Evolutionary conservation across 2,888 invertebrate genomes (phyloP).

Genomic region (Caradrina kadenii): DNA sequence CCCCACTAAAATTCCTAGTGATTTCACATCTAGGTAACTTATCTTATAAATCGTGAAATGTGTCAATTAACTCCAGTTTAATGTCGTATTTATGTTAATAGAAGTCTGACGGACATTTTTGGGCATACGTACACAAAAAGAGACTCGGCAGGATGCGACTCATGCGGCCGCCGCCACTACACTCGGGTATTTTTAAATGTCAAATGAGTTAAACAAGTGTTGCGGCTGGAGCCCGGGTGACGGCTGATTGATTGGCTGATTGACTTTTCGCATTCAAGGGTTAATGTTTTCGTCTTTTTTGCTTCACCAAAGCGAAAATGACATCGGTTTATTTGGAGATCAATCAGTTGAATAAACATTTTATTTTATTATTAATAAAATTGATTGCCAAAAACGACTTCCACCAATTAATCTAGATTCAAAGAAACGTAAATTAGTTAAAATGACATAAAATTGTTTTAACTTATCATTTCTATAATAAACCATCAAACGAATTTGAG

Average conservation of each 20-base stretch:
- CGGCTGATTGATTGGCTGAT: constrained; percentile 60
- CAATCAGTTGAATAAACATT: constrained; percentile 45
- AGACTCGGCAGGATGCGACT: constrained; percentile 76
- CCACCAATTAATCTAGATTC: constrained; percentile 47
- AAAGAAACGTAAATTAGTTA: constrained; percentile 55
- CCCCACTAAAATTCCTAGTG: constrained; percentile 72
- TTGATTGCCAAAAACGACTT: constrained; percentile 40
- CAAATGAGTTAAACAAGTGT: constrained; percentile 64
- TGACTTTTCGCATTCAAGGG: constrained; percentile 61
- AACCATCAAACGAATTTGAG: constrained; percentile 56
- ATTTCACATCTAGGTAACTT: constrained; percentile 77
- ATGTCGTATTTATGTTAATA: constrained; percentile 89
- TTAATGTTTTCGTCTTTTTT: constrained; percentile 26
- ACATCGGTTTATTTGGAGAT: constrained; percentile 30
- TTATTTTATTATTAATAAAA: constrained; percentile 39
- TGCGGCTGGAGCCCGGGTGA: constrained; percentile 49
- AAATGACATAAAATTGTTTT: constrained; percentile 52
- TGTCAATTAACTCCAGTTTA: constrained; percentile 89
- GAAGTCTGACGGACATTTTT: constrained; percentile 78
- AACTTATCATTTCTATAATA: constrained; percentile 59
- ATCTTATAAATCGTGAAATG: constrained; percentile 87
- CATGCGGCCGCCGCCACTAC: constrained; percentile 67
- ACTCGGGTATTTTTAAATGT: constrained; percentile 75
- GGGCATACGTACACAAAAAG: constrained; percentile 80
- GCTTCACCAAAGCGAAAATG: constrained; percentile 11